A percentile compares a stretch with the other conserved stretches of the same genome.
Evolutionary conservation across 2,113 vertebrate genomes (phyloP).

Genomic region (Coracopsis vasa): DNA sequence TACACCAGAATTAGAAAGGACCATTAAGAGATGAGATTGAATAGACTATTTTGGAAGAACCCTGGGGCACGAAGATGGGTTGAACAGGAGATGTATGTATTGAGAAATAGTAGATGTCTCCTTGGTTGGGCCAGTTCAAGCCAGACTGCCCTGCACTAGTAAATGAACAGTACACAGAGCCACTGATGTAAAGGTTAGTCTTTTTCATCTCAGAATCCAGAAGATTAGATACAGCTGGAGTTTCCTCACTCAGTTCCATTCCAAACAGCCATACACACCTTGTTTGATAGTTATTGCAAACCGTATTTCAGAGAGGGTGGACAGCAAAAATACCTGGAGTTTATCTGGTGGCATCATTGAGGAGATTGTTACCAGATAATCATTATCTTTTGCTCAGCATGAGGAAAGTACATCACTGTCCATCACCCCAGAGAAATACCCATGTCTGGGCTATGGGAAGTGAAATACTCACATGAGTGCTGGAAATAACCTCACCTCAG

Average conservation of each 20-base stretch:
- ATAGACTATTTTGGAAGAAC: background rate
- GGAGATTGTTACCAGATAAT: background rate
- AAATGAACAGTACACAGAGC: background rate
- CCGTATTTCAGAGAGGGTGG: background rate
- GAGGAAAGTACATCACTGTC: background rate
- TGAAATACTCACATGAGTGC: background rate
- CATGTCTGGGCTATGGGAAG: background rate
- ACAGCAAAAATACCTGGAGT: constrained; percentile 19
- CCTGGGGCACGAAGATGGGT: background rate
- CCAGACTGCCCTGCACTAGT: background rate
- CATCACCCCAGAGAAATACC: background rate
- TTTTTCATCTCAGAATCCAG: background rate
- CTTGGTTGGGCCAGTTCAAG: background rate
- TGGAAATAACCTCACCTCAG: constrained; percentile 17
- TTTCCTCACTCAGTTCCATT: background rate
- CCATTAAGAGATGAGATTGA: background rate
- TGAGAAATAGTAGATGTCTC: background rate
- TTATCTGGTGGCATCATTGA: background rate
- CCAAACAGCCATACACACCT: background rate
- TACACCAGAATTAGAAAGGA: background rate
- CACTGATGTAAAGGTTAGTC: background rate
- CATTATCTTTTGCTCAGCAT: background rate
- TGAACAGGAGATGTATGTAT: background rate
- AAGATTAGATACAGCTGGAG: background rate
- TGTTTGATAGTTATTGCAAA: background rate